Evolutionary conservation across 2,888 invertebrate species (phyloP), one percentile per base, ranked within the genome.

Genomic region (Euplexia lucipara): DNA sequence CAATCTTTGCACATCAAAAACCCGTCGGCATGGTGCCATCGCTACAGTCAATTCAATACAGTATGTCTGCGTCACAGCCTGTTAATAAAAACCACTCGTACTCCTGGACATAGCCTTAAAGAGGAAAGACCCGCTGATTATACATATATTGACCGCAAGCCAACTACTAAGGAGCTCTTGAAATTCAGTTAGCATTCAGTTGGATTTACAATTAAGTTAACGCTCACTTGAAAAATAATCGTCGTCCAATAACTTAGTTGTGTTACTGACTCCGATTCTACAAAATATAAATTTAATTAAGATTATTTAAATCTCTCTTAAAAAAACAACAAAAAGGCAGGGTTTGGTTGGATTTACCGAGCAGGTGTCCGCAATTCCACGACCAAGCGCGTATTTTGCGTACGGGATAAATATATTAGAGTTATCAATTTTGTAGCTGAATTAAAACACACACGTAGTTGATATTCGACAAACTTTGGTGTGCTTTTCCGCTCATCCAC

Each of bases 101-200:
- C 16, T 3, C 22, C 47, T 32, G 26, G 18, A 64, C 20, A 53
- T 45, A 47, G 16, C 18, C 32, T 16, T 32, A 9, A 37, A 51
- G 34, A 10, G 16, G 35, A 16, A 26, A 68, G 22, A 22, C n/a
- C 16, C 5, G n/a, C 37, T 64, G 45, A 67, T 67, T 64, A 54
- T 45, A 34, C 37, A 54, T 54, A 34, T 45, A 54, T 54, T 53
- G 54, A 54, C 14, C 32, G 35, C 53, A 22, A 64, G 64, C 67
- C 64, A 66, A 67, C 9, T 52, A 6, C 35, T 32, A 52, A 32
- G 32, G 20, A 37, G 9, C 5, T 44, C 30, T 37, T 37, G 18
- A 52, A 37, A 47, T 63, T 62, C 18, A 12, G 22, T 62, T 62
- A 48, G 9, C 7, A 34, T 64, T 7, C 26, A 41, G 12, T 41